Evolutionary conservation across 2,113 vertebrate genomes (phyloP), one percentile per base, ranked within the genome.

Genomic region (Phalacrocorax brasilianus): DNA sequence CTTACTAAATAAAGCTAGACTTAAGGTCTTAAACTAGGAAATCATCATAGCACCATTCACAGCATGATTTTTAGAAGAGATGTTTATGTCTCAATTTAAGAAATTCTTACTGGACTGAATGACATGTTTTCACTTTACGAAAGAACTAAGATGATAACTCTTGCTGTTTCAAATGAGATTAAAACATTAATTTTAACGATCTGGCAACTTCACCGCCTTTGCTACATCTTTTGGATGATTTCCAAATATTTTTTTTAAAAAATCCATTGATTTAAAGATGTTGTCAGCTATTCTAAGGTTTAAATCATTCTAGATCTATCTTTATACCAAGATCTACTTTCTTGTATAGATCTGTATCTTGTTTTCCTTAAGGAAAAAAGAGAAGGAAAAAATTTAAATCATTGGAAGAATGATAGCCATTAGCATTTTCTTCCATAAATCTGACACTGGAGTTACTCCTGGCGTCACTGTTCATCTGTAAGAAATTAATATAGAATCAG

Each of bases 111-210:
- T 85, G 30, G 56, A 67, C 63, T 79, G 15, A 83, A n/a, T 47
- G 42, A 77, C 12, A 19, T 22, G 26, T 12, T 58, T 84, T 63
- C 75, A 83, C 72, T 81, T 86, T 50, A 83, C 9, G 1, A 53
- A 93, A 61, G 47, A 84, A 38, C 17, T 71, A 66, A 79, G 79
- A 90, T 42, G 55, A 88, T 81, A 91, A 53, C 95, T 40, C 40
- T 47, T 71, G 47, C 49, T 88, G 16, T 74, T 96, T 92, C 70
- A 71, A n/a, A 33, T 53, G 63, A 35, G 49, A 84, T 83, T 82
- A 79, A 95, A 95, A 87, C 38, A 74, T 74, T 86, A 35, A 85
- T 91, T 93, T 82, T 82, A 92, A 83, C 42, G 45, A 86, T 59
- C 47, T 83, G 45, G 22, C 59, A 84, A 47, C 32, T 81, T 91